Conservation (phyloP, 2,113 vertebrate species). For the Trochalopteron elliotii region DNA sequence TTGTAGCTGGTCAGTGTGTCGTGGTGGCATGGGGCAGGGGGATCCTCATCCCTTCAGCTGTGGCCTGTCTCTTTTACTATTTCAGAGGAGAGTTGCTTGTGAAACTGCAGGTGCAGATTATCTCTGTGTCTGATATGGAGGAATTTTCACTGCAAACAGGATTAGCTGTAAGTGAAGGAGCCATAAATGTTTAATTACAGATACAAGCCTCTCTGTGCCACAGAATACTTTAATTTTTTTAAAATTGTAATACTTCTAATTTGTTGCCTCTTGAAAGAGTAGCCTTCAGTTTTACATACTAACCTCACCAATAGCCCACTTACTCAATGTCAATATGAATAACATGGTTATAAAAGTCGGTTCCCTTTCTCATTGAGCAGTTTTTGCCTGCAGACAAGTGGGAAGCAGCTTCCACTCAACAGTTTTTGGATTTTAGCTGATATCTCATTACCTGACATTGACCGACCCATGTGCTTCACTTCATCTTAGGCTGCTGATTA, state of each 20-base stretch:
- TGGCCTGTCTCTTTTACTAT: not conserved
- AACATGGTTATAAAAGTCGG: not conserved
- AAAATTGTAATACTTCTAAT: not conserved
- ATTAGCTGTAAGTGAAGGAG: not conserved
- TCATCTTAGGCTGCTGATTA: not conserved
- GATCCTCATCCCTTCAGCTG: not conserved
- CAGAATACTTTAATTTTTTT: not conserved
- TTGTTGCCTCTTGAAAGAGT: not conserved
- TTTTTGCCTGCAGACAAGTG: not conserved
- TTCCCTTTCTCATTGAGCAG: not conserved
- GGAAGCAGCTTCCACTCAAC: not conserved
- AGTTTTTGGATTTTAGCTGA: not conserved
- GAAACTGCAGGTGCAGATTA: not conserved
- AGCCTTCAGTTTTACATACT: not conserved
- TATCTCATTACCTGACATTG: not conserved
- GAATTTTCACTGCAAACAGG: not conserved
- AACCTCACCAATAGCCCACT: not conserved
- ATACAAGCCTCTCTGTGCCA: not conserved
- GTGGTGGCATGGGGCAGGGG: accelerated
- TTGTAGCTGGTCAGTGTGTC: accelerated
- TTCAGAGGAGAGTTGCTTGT: not conserved
- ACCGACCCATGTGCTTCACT: not conserved
- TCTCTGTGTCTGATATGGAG: not conserved
- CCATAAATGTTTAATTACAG: not conserved
- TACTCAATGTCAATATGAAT: not conserved